Percentiles rank a stretch among this genome's conserved stretches.
phyloP scores from a whole-genome alignment of 1,140 invertebrate species.

The Anadara kagoshimensis region DNA sequence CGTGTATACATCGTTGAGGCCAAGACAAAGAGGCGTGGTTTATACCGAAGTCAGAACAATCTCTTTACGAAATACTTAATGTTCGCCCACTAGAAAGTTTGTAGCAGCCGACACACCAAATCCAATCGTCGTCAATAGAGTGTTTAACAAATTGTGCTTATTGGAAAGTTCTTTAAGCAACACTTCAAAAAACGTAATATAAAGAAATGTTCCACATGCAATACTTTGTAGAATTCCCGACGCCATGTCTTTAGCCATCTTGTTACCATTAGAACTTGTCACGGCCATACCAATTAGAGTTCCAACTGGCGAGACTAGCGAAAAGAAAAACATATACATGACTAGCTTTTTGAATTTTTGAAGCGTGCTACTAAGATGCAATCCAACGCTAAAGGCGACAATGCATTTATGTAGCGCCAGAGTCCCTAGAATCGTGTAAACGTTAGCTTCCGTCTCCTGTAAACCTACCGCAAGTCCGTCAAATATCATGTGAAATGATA shows the following conservation, averaged over 20 bases:
- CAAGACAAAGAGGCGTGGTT: too few species aligned
- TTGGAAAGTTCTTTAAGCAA: conserved; percentile 77
- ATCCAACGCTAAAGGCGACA: conserved; percentile 85
- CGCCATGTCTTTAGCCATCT: conserved; percentile 59
- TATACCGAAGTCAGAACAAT: too few species aligned
- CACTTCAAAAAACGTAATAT: conserved; percentile 94
- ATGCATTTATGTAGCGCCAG: conserved; percentile 82
- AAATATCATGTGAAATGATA: conserved; percentile 67
- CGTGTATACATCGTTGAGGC: too few species aligned
- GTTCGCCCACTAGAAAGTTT: conserved; percentile 28
- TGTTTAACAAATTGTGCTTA: conserved; percentile 36
- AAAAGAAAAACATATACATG: conserved; percentile 74
- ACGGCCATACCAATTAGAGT: conserved; percentile 78
- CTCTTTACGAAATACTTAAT: too few species aligned
- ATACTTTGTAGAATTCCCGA: conserved; percentile 78
- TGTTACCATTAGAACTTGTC: conserved; percentile 56
- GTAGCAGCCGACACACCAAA: conserved; percentile 45
- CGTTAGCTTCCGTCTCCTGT: conserved; percentile 75
- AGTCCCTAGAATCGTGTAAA: conserved; percentile 81
- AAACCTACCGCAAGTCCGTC: conserved; percentile 66
- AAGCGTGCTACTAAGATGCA: conserved; percentile 78
- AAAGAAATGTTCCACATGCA: conserved; percentile 91
- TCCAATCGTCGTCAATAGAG: conserved; percentile 43
- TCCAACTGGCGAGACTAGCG: conserved; percentile 80
- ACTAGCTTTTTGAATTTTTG: conserved; percentile 74